Conservation (phyloP, 2,113 vertebrate species). For the Fregetta grallaria region DNA sequence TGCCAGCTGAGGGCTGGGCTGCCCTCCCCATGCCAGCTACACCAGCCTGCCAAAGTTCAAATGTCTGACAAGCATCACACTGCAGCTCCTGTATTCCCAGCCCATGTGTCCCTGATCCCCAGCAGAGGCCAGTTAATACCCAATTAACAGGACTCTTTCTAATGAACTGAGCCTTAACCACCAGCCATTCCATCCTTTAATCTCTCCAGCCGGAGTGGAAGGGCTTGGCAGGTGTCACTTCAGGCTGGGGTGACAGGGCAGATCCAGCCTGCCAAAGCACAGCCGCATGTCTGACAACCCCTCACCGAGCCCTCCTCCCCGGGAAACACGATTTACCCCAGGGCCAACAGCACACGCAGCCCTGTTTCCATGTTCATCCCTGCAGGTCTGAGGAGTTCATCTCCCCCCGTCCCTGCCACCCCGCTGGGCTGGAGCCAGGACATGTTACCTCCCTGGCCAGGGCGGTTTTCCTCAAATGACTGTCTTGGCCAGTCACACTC, state of each 20-base stretch:
- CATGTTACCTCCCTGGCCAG: too few relatives aligned
- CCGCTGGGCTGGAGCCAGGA: background rate
- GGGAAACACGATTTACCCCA: accelerated
- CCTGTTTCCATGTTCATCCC: background rate
- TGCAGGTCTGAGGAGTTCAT: background rate
- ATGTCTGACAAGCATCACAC: conserved; percentile 59
- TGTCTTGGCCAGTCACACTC: background rate
- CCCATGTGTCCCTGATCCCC: conserved; percentile 59
- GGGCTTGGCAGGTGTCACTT: conserved; percentile 53
- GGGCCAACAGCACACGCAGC: background rate
- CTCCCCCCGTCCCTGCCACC: background rate
- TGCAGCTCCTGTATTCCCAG: conserved; percentile 56
- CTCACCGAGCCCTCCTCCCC: background rate
- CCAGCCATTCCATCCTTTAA: conserved; percentile 48
- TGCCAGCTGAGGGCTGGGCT: conserved; percentile 60
- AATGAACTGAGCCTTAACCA: conserved; percentile 43
- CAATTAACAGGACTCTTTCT: conserved; percentile 62
- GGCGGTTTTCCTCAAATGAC: background rate
- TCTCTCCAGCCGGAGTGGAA: conserved; percentile 10
- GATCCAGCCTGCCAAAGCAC: background rate
- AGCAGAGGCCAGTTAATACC: conserved; percentile 63
- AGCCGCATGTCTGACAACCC: background rate
- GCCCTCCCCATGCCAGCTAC: conserved; percentile 52
- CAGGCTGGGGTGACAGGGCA: conserved; percentile 7
- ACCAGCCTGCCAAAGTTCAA: conserved; percentile 57